Evolutionary conservation across 2,113 vertebrate genomes (phyloP), one percentile per base, ranked within the genome.

Genomic region (Hystrix brachyura): DNA sequence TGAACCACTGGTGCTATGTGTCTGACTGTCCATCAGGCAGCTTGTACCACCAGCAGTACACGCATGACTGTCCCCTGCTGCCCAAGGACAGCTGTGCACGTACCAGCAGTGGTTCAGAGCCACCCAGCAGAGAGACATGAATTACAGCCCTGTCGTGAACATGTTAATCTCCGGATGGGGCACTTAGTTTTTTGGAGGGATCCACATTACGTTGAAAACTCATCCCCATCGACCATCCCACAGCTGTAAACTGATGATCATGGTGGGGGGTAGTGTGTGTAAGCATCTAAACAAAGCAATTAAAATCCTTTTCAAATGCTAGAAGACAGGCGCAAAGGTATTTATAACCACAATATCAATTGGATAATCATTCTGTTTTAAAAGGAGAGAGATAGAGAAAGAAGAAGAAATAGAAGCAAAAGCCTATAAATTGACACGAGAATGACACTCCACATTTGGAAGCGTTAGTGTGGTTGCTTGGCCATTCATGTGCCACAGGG

Each of bases 381-480:
- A 12, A 67, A 60, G 55, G 32, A 34, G 34, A 51, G 38, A 79
- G 11, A 59, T 7, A 72, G 1, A 78, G 13, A 57, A 71, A 10
- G 43, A 11, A 64, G 2, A 82, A 15, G 74, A 89, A 94, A 79
- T 0, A 2, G 10, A 90, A 95, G 43, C 32, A 21, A 27, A 64
- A 25, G 48, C 3, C 29, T 38, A 34, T 15, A 62, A 32, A 7
- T 4, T 38, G 64, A 12, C n/a, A 69, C 10, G 7, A 51, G 59
- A 1, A 1, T 10, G 89, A 17, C 15, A 0, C 25, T 5, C 7
- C 0, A 19, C 0, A 3, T 34, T 6, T 3, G 12, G 62, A 80
- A 69, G 72, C 6, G 8, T 43, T 0, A 0, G 2, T 0, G 14
- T 3, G 51, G 15, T 14, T 0, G 3, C 46, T 11, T 18, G 18